Evolutionary conservation across 2,888 invertebrate species (phyloP).

Genomic region (Apodemia hepburni): DNA sequence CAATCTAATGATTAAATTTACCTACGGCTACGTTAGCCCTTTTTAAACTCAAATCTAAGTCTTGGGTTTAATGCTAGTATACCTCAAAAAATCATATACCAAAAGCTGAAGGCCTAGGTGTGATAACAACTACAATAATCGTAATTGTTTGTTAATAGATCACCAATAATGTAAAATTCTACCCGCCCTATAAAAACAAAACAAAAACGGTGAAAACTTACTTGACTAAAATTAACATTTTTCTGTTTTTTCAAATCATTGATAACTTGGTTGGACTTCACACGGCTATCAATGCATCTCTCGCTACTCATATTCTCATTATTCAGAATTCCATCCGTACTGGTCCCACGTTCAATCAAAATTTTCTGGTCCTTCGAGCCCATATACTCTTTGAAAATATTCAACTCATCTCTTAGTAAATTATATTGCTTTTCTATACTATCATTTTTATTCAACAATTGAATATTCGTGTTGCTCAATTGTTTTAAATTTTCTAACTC

Average conservation of each 20-base stretch:
- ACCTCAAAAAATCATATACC: too few species aligned
- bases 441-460: constrained; percentile 31
- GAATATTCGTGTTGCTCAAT: constrained; percentile 31
- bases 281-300: constrained; percentile 37
- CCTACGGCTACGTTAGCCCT: too few species aligned
- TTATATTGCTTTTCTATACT: constrained; percentile 46
- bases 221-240: constrained; percentile 62
- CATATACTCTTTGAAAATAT: constrained; percentile 43
- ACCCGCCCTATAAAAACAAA: too few species aligned
- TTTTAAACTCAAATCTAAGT: too few species aligned
- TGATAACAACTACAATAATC: too few species aligned
- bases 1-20: too few species aligned
- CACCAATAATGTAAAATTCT: too few species aligned
- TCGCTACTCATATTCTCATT: constrained; percentile 42
- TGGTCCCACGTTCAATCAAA: constrained; percentile 46
- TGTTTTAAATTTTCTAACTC: constrained; percentile 42
- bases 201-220: constrained; percentile 34
- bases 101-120: too few species aligned
- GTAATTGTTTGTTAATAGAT: too few species aligned
- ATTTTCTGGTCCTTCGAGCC: constrained; percentile 43
- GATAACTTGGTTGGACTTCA: constrained; percentile 45
- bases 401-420: constrained; percentile 49
- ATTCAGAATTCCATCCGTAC: constrained; percentile 49
- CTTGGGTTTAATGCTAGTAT: too few species aligned
- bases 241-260: constrained; percentile 66